Conservation (phyloP, 35 echinoderm and acorn worm genomes). For the Acanthaster planci region DNA sequence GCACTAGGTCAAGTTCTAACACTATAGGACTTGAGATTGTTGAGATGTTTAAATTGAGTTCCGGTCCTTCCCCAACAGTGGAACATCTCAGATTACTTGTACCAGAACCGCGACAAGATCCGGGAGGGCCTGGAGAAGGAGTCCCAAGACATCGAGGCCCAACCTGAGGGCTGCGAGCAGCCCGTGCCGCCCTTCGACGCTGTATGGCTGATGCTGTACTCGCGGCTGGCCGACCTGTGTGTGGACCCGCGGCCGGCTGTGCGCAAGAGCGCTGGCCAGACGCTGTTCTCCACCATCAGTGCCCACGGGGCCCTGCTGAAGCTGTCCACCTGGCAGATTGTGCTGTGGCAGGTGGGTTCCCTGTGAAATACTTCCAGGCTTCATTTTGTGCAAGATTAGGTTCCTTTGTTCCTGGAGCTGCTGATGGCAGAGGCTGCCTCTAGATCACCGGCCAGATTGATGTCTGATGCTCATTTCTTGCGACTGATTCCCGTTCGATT, state of each 20-base stretch:
- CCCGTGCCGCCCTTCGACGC: constrained; percentile 99
- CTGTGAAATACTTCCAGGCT: no score
- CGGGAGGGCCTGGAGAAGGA: constrained; percentile 74
- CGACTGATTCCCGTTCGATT: no score
- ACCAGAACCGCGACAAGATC: constrained; percentile 93
- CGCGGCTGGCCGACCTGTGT: constrained; percentile 89
- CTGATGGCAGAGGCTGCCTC: no score
- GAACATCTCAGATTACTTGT: constrained; percentile 99
- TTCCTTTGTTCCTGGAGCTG: no score
- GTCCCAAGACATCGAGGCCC: constrained; percentile 40
- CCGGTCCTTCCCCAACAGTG: constrained; percentile 59
- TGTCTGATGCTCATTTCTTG: no score
- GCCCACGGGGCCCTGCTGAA: constrained; percentile 89
- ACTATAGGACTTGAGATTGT: no score
- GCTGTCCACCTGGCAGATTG: constrained; percentile 93
- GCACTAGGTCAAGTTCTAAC: no score
- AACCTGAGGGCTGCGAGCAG: constrained; percentile 48
- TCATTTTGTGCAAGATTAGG: no score
- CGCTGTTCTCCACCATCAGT: constrained; percentile 98
- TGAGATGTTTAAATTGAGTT: no score
- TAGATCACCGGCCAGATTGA: no score
- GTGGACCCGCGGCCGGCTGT: constrained; percentile 97
- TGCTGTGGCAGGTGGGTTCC: constrained; percentile 90
- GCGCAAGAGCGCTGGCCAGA: constrained; percentile 94
- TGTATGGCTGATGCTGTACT: constrained; percentile 90